Percentiles rank a stretch among this genome's conserved stretches.
phyloP scores from a whole-genome alignment of 1,140 invertebrate species.

The Phocides pigmalion region DNA sequence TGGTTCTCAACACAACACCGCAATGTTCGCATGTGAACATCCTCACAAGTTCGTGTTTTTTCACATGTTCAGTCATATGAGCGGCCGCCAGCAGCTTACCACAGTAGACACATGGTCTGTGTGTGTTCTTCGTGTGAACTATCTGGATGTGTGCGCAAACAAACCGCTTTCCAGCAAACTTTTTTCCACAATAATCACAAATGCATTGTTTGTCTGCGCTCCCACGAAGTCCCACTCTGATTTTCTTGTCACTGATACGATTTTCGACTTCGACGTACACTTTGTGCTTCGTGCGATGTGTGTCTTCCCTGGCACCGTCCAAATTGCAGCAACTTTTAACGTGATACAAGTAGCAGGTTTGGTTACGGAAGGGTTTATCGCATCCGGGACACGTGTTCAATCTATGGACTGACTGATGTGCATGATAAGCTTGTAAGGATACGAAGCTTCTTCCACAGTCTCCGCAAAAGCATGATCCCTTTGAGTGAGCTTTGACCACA shows the following conservation, averaged over 20 bases:
- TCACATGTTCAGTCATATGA: conserved; percentile 66
- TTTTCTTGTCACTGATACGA: conserved; percentile 42
- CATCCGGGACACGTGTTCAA: conserved; percentile 61
- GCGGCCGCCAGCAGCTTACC: conserved; percentile 63
- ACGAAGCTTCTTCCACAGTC: conserved; percentile 63
- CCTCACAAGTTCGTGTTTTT: conserved; percentile 48
- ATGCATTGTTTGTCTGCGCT: conserved; percentile 54
- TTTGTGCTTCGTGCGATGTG: conserved; percentile 46
- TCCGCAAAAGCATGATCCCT: conserved; percentile 51
- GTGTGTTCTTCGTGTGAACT: conserved; percentile 67
- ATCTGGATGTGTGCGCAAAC: conserved; percentile 67
- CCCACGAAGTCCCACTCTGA: conserved; percentile 60
- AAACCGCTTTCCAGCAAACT: conserved; percentile 60
- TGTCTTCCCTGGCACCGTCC: conserved; percentile 45
- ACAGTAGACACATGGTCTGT: conserved; percentile 64
- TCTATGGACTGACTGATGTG: conserved; percentile 54
- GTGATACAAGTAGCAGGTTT: conserved; percentile 61
- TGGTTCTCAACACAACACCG: conserved; percentile 55
- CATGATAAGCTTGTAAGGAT: conserved; percentile 47
- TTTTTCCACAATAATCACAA: conserved; percentile 69
- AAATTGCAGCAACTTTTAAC: conserved; percentile 60
- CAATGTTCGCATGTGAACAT: conserved; percentile 61
- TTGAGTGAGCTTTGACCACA: conserved; percentile 43
- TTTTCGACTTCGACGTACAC: conserved; percentile 49
- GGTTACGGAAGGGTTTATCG: conserved; percentile 61